Percentiles rank a stretch among this genome's conserved stretches.
Evolutionary conservation across 1,140 invertebrate genomes (phyloP).

Genomic region (Drosophila carrolli): DNA sequence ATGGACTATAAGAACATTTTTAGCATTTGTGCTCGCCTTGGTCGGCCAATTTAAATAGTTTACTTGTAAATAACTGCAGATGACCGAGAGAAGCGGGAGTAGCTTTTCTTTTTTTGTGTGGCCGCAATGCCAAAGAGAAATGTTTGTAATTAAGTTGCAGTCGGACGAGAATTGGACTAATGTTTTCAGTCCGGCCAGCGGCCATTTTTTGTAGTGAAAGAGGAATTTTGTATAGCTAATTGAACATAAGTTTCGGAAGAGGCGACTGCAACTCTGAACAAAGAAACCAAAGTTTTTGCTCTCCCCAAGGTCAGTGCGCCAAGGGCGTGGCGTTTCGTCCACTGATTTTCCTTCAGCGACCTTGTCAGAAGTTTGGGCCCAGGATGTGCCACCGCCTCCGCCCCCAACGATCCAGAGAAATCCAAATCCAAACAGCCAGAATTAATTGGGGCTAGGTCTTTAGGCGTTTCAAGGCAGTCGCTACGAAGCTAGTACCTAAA

Average conservation of each 20-base stretch:
- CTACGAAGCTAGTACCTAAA: conserved; percentile 64
- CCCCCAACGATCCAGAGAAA: conserved; percentile 3
- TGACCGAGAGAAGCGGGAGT: conserved; percentile 23
- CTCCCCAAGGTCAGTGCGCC: conserved; percentile 37
- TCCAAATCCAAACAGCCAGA: conserved; percentile 35
- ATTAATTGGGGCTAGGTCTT: conserved; percentile 41
- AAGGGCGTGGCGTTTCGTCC: conserved; percentile 12
- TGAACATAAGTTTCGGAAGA: conserved; percentile 41
- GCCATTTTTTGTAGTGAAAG: conserved; percentile 60
- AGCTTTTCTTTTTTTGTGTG: conserved; percentile 40
- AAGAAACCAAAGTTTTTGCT: conserved; percentile 33
- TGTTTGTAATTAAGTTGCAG: conserved; percentile 77
- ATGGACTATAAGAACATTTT: conserved; percentile 53
- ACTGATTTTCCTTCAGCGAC: conserved; percentile 14
- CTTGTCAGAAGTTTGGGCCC: conserved; percentile 40
- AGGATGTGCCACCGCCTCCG: conserved; percentile 4
- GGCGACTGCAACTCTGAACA: conserved; percentile 13
- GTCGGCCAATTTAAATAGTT: conserved; percentile 54
- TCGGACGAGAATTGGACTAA: conserved; percentile 29
- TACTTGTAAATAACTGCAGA: conserved; percentile 66
- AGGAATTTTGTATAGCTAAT: conserved; percentile 68
- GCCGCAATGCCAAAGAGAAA: conserved; percentile 46
- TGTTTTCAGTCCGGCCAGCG: conserved; percentile 35
- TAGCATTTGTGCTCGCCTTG: conserved; percentile 49
- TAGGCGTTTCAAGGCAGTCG: conserved; percentile 48